Percentiles rank a stretch among this genome's conserved stretches.
Evolutionary conservation across 2,888 invertebrate genomes (phyloP).

Genomic region (Eumerus sabulonum): DNA sequence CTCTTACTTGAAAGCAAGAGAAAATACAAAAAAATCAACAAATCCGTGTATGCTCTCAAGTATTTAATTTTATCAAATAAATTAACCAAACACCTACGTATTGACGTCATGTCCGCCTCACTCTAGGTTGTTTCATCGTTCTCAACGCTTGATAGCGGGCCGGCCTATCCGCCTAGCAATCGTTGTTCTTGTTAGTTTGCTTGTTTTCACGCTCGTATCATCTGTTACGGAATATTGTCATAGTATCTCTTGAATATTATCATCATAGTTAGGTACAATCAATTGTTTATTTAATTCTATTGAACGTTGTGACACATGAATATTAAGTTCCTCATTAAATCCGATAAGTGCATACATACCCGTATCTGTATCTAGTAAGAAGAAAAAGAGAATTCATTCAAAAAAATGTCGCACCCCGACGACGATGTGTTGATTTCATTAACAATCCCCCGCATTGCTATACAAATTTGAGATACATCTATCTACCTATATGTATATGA

Average conservation of each 20-base stretch:
- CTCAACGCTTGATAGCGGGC: background rate
- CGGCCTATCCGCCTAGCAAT: constrained; percentile 8
- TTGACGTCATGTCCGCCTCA: constrained; percentile 77
- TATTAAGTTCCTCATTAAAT: too few relatives aligned
- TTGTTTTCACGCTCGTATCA: too few relatives aligned
- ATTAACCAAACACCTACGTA: constrained; percentile 76
- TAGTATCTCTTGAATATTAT: too few relatives aligned
- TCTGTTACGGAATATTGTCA: background rate
- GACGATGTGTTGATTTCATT: constrained; percentile 59
- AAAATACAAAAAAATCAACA: background rate
- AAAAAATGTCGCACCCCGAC: constrained; percentile 58
- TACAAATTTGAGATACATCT: constrained; percentile 37
- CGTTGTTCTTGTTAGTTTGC: background rate
- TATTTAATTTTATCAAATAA: constrained; percentile 54
- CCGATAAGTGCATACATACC: too few relatives aligned
- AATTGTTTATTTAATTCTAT: too few relatives aligned
- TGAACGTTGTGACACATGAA: too few relatives aligned
- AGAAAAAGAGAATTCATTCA: constrained; percentile 42
- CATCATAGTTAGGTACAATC: too few relatives aligned
- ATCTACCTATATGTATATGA: constrained; percentile 18
- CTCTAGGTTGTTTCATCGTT: background rate
- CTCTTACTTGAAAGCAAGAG: too few relatives aligned
- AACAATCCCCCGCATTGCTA: constrained; percentile 53
- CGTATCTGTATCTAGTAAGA: too few relatives aligned
- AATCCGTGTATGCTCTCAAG: constrained; percentile 19